phyloP scores from a whole-genome alignment of 2,113 vertebrate genomes.

The Eudorcas thomsonii region DNA sequence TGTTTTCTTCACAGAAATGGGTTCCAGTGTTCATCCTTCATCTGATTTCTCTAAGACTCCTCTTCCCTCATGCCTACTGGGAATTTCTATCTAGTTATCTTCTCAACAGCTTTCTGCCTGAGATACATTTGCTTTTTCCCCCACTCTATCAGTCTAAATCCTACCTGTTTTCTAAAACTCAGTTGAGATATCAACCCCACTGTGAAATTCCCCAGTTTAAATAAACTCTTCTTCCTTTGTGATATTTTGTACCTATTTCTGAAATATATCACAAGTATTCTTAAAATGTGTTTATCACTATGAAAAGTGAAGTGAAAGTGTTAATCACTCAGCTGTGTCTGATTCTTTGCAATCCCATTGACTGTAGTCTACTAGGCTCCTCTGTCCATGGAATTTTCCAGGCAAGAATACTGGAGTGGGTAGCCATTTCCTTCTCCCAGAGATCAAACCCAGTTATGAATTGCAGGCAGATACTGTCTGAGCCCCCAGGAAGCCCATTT shows the following conservation, averaged over 20 bases:
- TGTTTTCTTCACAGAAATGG: not conserved
- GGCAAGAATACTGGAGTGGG: not conserved
- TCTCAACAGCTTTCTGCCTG: not conserved
- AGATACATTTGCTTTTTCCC: not conserved
- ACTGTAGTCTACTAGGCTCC: not conserved
- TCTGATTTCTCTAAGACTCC: not conserved
- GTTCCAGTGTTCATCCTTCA: not conserved
- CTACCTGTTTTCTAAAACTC: not conserved
- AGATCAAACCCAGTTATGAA: not conserved
- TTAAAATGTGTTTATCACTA: not conserved
- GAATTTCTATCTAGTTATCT: not conserved
- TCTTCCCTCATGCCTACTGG: not conserved
- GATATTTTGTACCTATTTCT: not conserved
- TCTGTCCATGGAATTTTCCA: not conserved
- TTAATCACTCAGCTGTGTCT: not conserved
- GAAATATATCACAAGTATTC: not conserved
- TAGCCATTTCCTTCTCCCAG: not conserved
- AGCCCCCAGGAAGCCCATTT: not conserved
- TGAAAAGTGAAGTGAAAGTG: not conserved
- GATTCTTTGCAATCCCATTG: not conserved
- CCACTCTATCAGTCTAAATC: accelerated
- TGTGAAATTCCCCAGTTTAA: not conserved
- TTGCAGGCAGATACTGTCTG: not conserved
- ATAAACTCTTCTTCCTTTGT: not conserved
- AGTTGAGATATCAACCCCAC: not conserved